phyloP scores from a whole-genome alignment of 2,888 invertebrate species.

The Macropis europaea region DNA sequence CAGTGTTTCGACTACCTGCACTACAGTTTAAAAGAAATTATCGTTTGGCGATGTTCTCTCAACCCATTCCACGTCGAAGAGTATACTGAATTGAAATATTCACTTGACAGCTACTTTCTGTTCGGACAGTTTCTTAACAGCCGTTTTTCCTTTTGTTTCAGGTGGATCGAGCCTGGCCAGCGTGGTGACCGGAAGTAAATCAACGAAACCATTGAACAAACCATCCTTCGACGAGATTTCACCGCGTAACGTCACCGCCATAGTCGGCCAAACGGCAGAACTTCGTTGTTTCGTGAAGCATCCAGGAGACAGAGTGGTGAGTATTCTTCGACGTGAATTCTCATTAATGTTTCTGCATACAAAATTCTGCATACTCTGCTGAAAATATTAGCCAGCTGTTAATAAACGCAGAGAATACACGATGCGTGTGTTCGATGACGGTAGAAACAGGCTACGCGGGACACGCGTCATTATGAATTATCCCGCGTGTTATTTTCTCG shows the following conservation, averaged over 20 bases:
- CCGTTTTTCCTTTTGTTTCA: conserved; percentile 43
- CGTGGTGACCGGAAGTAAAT: conserved; percentile 74
- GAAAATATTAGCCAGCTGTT: no score
- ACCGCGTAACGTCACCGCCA: conserved; percentile 90
- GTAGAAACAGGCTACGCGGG: no score
- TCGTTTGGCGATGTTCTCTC: no score
- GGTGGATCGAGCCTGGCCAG: conserved; percentile 77
- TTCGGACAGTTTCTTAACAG: background rate
- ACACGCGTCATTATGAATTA: background rate
- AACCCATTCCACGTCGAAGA: no score
- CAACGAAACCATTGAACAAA: conserved; percentile 81
- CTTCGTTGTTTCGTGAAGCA: conserved; percentile 92
- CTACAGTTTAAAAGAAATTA: no score
- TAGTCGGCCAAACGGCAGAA: conserved; percentile 90
- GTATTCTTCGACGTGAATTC: conserved; percentile 68
- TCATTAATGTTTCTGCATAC: no score
- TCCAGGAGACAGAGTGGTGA: conserved; percentile 92
- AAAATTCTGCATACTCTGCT: no score
- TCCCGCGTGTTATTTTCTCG: background rate
- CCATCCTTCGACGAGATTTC: conserved; percentile 93
- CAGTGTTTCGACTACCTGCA: no score
- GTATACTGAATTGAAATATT: no score
- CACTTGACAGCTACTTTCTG: background rate
- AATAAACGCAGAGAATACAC: no score
- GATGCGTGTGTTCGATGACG: no score